Evolutionary conservation across 35 echinoderm and acorn worm species (phyloP).

Genomic region (Eucidaris tribuloides): DNA sequence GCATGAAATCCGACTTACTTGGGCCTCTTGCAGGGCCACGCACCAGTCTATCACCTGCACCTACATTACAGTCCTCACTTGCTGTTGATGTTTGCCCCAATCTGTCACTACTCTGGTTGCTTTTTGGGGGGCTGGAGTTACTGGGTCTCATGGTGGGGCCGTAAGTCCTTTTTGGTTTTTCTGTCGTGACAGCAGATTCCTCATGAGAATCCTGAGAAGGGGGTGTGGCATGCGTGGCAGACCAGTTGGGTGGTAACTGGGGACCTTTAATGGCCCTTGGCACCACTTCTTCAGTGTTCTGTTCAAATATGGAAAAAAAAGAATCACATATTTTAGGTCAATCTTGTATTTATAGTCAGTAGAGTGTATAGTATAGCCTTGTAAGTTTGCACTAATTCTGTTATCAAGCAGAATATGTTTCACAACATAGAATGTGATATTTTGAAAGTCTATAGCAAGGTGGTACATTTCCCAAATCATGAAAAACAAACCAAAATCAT

Average conservation of each 20-base stretch:
- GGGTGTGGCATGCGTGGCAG: background rate
- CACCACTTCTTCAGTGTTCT: background rate
- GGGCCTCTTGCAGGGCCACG: background rate
- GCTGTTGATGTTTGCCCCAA: background rate
- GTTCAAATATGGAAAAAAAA: background rate
- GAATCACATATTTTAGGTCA: background rate
- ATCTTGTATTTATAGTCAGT: background rate
- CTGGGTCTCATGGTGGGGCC: slow-evolving; percentile 12
- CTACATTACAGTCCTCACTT: background rate
- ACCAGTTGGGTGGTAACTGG: background rate
- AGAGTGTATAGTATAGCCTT: no score
- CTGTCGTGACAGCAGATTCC: background rate
- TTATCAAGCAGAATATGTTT: background rate
- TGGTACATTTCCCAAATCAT: no score
- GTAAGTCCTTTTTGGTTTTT: background rate
- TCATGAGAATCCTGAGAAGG: background rate
- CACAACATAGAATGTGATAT: background rate
- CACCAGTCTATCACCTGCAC: background rate
- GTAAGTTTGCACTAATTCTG: background rate
- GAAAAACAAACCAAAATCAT: no score
- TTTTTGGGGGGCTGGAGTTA: slow-evolving; percentile 10
- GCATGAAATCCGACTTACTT: background rate
- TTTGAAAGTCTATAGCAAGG: background rate
- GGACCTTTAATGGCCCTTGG: background rate
- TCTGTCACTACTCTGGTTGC: background rate